A percentile compares a stretch with the other conserved stretches of the same genome.
These are phyloP conservation scores for Perognathus longimembris DNA, from an alignment of 2,113 vertebrate genomes.

Conservation along the genomic window DNA sequence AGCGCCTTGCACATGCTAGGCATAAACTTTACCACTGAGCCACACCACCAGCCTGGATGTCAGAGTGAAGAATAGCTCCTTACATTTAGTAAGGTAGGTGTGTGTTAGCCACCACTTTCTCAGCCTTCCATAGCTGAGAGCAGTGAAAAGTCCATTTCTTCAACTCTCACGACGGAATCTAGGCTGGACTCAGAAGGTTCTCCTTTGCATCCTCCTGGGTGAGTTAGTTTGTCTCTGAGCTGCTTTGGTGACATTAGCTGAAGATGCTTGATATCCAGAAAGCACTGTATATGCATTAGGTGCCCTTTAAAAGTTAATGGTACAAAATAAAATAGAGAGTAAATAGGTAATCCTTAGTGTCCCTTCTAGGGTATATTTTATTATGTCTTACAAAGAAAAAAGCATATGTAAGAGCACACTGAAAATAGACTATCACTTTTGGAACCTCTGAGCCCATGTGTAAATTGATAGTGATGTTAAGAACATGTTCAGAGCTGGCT, in stretches of 20 bases:
- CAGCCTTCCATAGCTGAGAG: background rate
- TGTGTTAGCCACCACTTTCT: background rate
- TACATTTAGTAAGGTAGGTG: background rate
- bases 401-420: background rate
- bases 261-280: background rate
- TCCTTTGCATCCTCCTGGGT: rapidly evolving
- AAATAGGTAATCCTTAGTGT: background rate
- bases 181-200: no score
- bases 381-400: background rate
- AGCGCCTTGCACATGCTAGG: background rate
- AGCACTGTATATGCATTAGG: rapidly evolving
- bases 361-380: background rate
- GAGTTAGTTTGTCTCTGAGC: rapidly evolving
- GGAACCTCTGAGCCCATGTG: background rate
- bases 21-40: background rate
- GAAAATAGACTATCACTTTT: background rate
- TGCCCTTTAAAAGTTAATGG: background rate
- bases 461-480: background rate
- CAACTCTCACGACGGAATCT: no score
- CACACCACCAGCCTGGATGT: background rate
- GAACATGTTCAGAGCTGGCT: no score
- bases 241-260: background rate
- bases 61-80: background rate
- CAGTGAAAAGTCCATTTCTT: background rate
- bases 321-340: background rate